phyloP scores from a whole-genome alignment of 1,140 invertebrate genomes.

The Drosophila varians region DNA sequence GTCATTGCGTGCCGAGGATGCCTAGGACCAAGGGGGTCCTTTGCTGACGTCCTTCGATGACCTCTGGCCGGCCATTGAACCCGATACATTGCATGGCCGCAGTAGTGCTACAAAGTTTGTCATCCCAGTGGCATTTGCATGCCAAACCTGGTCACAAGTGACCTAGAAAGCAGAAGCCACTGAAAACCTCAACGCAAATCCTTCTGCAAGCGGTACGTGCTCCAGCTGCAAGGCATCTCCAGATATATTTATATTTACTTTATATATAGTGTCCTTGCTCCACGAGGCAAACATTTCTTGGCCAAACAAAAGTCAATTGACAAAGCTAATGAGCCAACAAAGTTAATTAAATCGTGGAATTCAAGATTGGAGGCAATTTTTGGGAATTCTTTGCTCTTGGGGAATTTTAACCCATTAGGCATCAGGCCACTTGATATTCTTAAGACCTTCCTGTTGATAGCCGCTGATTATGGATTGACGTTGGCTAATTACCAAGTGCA shows the following conservation, averaged over 20 bases:
- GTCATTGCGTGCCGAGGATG: conserved; percentile 38
- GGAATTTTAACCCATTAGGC: background rate
- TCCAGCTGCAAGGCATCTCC: conserved; percentile 11
- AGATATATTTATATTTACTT: conserved; percentile 1
- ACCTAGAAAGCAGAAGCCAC: conserved; percentile 26
- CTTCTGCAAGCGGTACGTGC: conserved; percentile 24
- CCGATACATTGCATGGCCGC: conserved; percentile 13
- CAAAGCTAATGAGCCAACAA: conserved; percentile 12
- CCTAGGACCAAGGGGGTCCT: background rate
- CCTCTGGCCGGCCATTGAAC: conserved; percentile 33
- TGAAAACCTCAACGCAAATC: conserved; percentile 3
- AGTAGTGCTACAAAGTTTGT: conserved; percentile 18
- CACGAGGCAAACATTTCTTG: conserved; percentile 17
- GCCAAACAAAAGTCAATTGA: conserved; percentile 22
- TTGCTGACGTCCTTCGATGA: conserved; percentile 40
- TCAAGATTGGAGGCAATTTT: too few relatives aligned
- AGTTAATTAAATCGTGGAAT: conserved; percentile 1
- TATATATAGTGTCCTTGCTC: background rate
- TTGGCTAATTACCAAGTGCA: background rate
- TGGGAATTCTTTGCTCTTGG: background rate
- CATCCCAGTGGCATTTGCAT: conserved; percentile 39
- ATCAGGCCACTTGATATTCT: background rate
- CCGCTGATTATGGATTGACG: conserved; percentile 4
- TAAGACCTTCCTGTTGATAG: conserved; percentile 5
- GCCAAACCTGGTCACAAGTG: conserved; percentile 17